phyloP scores from a whole-genome alignment of 2,888 invertebrate genomes.

The Antitype chi region DNA sequence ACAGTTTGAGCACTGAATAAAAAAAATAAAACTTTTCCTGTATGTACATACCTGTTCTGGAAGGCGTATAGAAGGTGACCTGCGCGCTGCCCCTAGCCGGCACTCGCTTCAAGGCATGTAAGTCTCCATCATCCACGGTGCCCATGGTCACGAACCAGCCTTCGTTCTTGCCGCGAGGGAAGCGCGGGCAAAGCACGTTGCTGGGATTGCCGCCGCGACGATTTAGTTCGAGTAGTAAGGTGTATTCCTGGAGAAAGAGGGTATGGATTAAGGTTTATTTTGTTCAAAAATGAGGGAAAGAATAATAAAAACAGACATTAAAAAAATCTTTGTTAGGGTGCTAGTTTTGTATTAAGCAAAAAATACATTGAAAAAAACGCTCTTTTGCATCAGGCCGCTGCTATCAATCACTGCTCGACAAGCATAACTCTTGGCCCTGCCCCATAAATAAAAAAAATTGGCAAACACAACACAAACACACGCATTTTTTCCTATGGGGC shows the following conservation, averaged over 20 bases:
- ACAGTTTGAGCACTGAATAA: too few relatives aligned
- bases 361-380: background rate
- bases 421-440: background rate
- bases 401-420: background rate
- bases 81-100: constrained; percentile 86
- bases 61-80: constrained; percentile 82
- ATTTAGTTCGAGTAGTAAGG: constrained; percentile 90
- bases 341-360: background rate
- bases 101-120: constrained; percentile 95
- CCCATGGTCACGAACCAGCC: constrained; percentile 98
- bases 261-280: too few relatives aligned
- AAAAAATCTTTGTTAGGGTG: too few relatives aligned
- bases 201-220: constrained; percentile 89
- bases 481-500: background rate
- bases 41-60: constrained; percentile 74
- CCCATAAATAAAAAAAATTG: background rate
- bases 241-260: constrained; percentile 91
- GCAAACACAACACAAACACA: background rate
- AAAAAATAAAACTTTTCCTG: too few relatives aligned
- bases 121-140: constrained; percentile 92
- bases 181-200: constrained; percentile 95
- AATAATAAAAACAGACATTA: background rate
- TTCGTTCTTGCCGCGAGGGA: constrained; percentile 98
- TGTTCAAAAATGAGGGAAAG: background rate
- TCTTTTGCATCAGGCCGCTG: background rate